Percentiles rank a stretch among this genome's conserved stretches.
These are phyloP conservation scores for Melanostigma gelatinosum DNA, from an alignment of 2,113 vertebrate species.

Conservation along the genomic window DNA sequence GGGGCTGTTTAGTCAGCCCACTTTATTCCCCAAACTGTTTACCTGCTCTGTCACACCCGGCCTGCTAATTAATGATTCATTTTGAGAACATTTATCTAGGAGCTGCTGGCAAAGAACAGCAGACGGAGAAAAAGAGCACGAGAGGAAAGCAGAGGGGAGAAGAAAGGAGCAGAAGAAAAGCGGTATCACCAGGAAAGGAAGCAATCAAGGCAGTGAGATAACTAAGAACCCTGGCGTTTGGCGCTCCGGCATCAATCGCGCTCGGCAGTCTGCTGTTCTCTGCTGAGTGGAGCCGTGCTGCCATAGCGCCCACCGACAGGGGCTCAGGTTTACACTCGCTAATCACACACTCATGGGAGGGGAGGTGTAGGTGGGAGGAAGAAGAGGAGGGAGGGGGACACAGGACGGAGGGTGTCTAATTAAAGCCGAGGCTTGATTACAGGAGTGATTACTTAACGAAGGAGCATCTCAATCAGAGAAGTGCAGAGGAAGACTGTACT, in stretches of 20 bases:
- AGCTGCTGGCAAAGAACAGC: conserved; percentile 71
- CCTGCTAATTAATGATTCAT: conserved; percentile 86
- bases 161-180: conserved; percentile 48
- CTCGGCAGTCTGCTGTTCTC: conserved; percentile 63
- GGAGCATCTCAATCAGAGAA: conserved; percentile 77
- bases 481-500: conserved; percentile 69
- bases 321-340: conserved; percentile 72
- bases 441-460: conserved; percentile 83
- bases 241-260: conserved; percentile 57
- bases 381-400: conserved; percentile 28
- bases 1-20: conserved; percentile 75
- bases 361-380: conserved; percentile 26
- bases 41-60: conserved; percentile 83
- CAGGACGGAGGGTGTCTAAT: conserved; percentile 78
- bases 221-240: conserved; percentile 68
- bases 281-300: conserved; percentile 70
- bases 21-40: conserved; percentile 83
- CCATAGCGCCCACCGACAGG: conserved; percentile 63
- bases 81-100: conserved; percentile 82
- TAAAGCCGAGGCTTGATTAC: conserved; percentile 84
- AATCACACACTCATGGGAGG: conserved; percentile 74
- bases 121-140: conserved; percentile 52
- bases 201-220: conserved; percentile 79
- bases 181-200: conserved; percentile 72
- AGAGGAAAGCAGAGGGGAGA: conserved; percentile 41